Conservation (phyloP, 30 jellyfish, hydroid and myxozoan genomes). For the Clytia hemisphaerica region DNA sequence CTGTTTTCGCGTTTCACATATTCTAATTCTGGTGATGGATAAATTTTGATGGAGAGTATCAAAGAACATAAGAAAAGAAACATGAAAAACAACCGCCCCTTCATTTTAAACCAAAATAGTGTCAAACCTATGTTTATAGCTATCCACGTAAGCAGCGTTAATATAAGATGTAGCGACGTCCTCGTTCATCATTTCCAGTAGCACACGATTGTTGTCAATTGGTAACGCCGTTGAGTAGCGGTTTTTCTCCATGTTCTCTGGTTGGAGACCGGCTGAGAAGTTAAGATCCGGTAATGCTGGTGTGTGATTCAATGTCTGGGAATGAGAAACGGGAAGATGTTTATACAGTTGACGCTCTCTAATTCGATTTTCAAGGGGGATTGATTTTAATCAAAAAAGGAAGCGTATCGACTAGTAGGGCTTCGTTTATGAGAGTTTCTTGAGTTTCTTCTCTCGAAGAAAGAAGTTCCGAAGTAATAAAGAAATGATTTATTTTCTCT, state of each 20-base stretch:
- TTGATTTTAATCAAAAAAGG: too few relatives aligned
- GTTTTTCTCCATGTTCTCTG: conserved; percentile 61
- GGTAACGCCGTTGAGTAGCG: conserved; percentile 77
- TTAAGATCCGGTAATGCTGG: conserved; percentile 64
- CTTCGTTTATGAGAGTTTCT: too few relatives aligned
- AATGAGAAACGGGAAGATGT: too few relatives aligned
- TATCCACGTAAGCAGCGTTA: conserved; percentile 81
- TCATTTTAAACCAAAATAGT: not conserved
- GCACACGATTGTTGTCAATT: conserved; percentile 68
- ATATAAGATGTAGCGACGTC: conserved; percentile 75
- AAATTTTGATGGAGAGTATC: not conserved
- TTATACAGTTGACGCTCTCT: too few relatives aligned
- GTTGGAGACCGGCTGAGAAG: conserved; percentile 45
- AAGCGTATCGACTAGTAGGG: too few relatives aligned
- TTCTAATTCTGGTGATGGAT: not conserved
- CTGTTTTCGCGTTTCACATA: not conserved
- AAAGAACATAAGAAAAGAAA: not conserved
- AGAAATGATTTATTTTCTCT: too few relatives aligned
- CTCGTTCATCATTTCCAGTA: conserved; percentile 58
- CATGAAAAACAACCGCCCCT: not conserved
- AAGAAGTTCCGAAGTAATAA: too few relatives aligned
- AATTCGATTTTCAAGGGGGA: too few relatives aligned
- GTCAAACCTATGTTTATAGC: conserved; percentile 10
- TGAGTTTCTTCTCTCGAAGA: too few relatives aligned
- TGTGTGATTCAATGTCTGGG: conserved; percentile 78